These are phyloP conservation scores for Tympanuchus pallidicinctus DNA, from an alignment of 2,113 vertebrate genomes.

Conservation along the genomic window DNA sequence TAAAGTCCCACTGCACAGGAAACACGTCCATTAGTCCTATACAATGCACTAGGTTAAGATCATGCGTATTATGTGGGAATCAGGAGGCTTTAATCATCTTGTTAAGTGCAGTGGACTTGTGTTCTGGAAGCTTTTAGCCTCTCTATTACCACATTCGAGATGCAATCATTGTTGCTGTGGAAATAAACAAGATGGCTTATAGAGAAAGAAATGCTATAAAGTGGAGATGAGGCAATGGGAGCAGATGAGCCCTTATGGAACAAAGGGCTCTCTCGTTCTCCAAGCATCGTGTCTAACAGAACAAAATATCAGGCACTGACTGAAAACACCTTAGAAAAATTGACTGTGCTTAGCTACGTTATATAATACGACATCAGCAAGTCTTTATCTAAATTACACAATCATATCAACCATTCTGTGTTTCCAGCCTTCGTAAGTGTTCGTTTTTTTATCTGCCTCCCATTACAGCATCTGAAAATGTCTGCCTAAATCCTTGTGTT, in stretches of 20 bases:
- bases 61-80: not conserved
- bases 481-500: not conserved
- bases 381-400: conserved; percentile 47
- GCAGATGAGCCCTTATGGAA: conserved; percentile 18
- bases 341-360: not conserved
- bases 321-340: conserved; percentile 54
- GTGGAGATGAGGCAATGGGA: not conserved
- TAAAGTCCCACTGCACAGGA: not conserved
- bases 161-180: conserved; percentile 17
- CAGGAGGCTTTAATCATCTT: not conserved
- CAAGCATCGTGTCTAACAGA: not conserved
- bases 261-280: not conserved
- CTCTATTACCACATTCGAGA: not conserved
- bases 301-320: conserved; percentile 22
- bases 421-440: conserved; percentile 1
- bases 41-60: not conserved
- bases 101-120: not conserved
- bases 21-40: conserved; percentile 5
- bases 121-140: not conserved
- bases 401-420: conserved; percentile 11
- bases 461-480: not conserved
- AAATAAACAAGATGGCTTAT: conserved; percentile 23
- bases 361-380: not conserved
- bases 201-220: not conserved
- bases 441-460: not conserved